Percentiles rank a stretch among this genome's conserved stretches.
Evolutionary conservation across 1,140 invertebrate species (phyloP).

Genomic region (Neuroterus valhalla): DNA sequence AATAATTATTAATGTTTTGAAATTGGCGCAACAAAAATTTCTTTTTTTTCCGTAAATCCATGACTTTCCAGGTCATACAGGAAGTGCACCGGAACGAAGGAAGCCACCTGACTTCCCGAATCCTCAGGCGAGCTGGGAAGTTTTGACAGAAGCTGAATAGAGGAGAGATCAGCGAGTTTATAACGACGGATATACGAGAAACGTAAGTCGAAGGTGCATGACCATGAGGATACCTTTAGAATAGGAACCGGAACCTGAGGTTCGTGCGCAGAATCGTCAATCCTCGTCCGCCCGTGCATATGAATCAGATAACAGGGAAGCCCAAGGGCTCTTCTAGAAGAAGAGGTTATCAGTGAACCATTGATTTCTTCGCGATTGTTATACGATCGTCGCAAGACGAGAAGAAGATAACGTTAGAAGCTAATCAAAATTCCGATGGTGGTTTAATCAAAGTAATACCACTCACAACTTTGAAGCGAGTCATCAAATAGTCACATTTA

Average conservation of each 20-base stretch:
- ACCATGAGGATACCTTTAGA: conserved; percentile 50
- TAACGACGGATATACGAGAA: neutral
- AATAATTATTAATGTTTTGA: too few relatives aligned
- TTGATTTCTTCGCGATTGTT: conserved; percentile 35
- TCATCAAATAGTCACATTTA: too few relatives aligned
- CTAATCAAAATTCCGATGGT: conserved; percentile 22
- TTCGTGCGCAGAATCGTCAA: conserved; percentile 67
- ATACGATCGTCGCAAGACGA: conserved; percentile 19
- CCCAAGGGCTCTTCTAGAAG: conserved; percentile 28
- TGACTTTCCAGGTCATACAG: too few relatives aligned
- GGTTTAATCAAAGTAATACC: neutral
- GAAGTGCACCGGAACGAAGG: too few relatives aligned
- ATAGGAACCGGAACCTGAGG: conserved; percentile 69
- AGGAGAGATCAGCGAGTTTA: conserved; percentile 11
- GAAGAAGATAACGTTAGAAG: neutral
- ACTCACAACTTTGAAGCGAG: neutral
- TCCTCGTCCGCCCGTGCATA: conserved; percentile 59
- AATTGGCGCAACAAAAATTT: too few relatives aligned
- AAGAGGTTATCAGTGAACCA: conserved; percentile 34
- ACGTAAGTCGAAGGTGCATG: conserved; percentile 29
- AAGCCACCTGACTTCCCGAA: too few relatives aligned
- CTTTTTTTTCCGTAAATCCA: too few relatives aligned
- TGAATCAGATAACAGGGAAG: conserved; percentile 50
- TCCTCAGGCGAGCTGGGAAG: too few relatives aligned
- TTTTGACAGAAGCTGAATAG: neutral